Conservation (phyloP, 2,113 vertebrate genomes). For the Melozone crissalis region DNA sequence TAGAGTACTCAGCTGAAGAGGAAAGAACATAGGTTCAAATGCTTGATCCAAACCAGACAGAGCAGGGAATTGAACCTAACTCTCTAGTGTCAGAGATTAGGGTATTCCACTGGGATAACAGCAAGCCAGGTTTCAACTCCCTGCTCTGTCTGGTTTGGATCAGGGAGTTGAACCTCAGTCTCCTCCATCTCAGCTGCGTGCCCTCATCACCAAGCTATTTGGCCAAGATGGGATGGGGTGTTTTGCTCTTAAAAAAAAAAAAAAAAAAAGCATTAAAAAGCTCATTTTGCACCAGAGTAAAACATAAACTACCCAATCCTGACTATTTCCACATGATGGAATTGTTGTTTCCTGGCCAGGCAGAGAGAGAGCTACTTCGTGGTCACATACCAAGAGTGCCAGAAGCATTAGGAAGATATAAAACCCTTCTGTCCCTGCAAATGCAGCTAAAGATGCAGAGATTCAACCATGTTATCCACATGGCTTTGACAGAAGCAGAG, state of each 20-base stretch:
- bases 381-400: neutral
- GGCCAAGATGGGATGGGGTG: neutral
- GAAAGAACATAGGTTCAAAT: neutral
- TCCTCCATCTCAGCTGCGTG: neutral
- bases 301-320: neutral
- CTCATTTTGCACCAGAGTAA: neutral
- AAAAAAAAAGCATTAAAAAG: neutral
- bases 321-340: slow-evolving; percentile 1
- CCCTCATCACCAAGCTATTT: slow-evolving; percentile 1
- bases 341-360: neutral
- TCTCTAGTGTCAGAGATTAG: slow-evolving; percentile 53
- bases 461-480: neutral
- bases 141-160: slow-evolving; percentile 37
- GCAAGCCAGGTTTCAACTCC: slow-evolving; percentile 36
- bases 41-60: slow-evolving; percentile 56
- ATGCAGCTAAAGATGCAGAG: neutral
- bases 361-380: neutral
- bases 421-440: neutral
- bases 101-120: slow-evolving; percentile 13
- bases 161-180: neutral
- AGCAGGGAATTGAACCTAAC: slow-evolving; percentile 18
- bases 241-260: neutral
- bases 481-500: neutral
- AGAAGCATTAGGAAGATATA: slow-evolving; percentile 1
- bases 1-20: slow-evolving; percentile 6